phyloP scores from a whole-genome alignment of 2,888 invertebrate species.

The Coleophora deauratella region DNA sequence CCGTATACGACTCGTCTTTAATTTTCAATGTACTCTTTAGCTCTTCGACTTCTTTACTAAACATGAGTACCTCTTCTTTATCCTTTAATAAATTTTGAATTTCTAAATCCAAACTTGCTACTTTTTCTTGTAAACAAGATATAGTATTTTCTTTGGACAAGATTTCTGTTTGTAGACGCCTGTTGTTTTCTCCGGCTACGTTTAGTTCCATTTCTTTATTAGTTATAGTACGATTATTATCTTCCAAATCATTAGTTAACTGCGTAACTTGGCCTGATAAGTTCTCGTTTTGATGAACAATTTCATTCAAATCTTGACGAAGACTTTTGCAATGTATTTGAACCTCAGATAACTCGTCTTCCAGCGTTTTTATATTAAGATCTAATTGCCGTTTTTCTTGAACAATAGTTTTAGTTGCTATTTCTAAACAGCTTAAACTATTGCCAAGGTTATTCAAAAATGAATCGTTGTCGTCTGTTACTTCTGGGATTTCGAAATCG shows the following conservation, averaged over 20 bases:
- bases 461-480: conserved; percentile 30
- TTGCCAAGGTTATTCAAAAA: conserved; percentile 28
- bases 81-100: conserved; percentile 9
- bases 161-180: conserved; percentile 15
- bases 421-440: conserved; percentile 32
- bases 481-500: conserved; percentile 29
- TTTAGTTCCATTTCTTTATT: conserved; percentile 15
- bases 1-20: too few species aligned
- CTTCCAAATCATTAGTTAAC: conserved; percentile 14
- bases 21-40: conserved; percentile 16
- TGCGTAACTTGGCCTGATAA: conserved; percentile 13
- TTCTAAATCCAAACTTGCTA: conserved; percentile 9
- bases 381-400: conserved; percentile 25
- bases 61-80: conserved; percentile 1
- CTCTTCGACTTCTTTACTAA: conserved; percentile 15
- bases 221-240: conserved; percentile 11
- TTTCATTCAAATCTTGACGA: conserved; percentile 3
- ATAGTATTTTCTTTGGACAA: conserved; percentile 17
- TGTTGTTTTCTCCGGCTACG: conserved; percentile 15
- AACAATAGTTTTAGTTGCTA: conserved; percentile 22
- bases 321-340: conserved; percentile 16
- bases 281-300: conserved; percentile 9
- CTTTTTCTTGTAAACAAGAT: conserved; percentile 16
- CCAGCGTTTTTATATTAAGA: conserved; percentile 18
- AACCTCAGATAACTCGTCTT: conserved; percentile 16